A percentile compares a stretch with the other conserved stretches of the same genome.
phyloP scores from a whole-genome alignment of 2,888 invertebrate species.

The Taphrorychus bicolor region DNA sequence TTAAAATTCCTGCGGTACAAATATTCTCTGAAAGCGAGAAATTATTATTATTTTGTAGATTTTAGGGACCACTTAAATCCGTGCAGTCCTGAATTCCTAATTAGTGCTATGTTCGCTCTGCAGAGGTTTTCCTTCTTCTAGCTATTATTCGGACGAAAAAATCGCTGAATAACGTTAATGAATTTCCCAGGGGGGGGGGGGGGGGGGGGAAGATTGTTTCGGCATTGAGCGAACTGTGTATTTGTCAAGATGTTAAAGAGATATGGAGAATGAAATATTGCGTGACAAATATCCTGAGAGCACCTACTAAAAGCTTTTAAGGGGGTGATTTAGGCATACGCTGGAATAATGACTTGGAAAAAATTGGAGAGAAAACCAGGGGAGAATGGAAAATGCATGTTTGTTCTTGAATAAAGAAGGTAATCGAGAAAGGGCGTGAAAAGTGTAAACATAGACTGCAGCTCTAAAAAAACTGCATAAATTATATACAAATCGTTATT shows the following conservation, averaged over 20 bases:
- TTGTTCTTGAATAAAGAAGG: neutral
- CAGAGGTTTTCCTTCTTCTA: neutral
- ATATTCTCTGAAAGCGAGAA: conserved; percentile 11
- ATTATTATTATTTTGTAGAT: conserved; percentile 21
- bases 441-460: neutral
- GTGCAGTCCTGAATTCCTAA: neutral
- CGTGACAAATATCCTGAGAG: neutral
- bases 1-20: conserved; percentile 18
- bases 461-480: no score
- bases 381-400: no score
- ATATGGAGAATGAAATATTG: neutral
- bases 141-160: neutral
- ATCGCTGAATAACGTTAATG: no score
- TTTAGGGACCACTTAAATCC: conserved; percentile 3
- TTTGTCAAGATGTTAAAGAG: neutral
- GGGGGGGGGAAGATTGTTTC: neutral
- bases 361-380: neutral
- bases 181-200: neutral
- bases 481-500: no score
- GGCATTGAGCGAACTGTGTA: neutral
- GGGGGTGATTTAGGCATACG: neutral
- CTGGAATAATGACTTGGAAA: neutral
- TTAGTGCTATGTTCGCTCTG: no score
- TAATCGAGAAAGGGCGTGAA: neutral
- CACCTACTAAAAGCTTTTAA: neutral